Conservation (phyloP, 1,140 invertebrate genomes). For the Drosophila tani region DNA sequence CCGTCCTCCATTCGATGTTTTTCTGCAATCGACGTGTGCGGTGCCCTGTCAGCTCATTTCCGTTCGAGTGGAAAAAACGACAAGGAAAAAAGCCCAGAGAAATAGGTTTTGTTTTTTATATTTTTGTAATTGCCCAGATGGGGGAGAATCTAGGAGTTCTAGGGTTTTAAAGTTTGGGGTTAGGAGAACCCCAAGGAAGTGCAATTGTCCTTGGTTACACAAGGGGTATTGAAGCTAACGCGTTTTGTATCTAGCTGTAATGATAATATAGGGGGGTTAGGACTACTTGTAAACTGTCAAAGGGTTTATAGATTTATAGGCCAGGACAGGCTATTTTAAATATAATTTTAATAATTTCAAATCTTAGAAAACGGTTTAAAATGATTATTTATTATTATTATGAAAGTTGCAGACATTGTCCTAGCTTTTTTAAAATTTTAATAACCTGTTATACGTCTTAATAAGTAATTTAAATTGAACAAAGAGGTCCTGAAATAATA, state of each 20-base stretch:
- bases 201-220: constrained; percentile 31
- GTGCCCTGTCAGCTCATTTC: constrained; percentile 76
- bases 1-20: constrained; percentile 8
- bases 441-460: no score
- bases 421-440: no score
- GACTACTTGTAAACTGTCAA: no score
- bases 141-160: constrained; percentile 5
- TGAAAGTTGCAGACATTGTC: background rate
- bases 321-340: background rate
- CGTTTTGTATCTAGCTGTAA: background rate
- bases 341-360: background rate
- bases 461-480: no score
- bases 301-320: background rate
- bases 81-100: constrained; percentile 41
- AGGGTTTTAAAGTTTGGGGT: background rate
- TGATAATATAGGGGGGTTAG: background rate
- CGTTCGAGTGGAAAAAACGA: constrained; percentile 74
- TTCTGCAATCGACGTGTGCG: constrained; percentile 60
- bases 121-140: background rate
- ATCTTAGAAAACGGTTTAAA: background rate
- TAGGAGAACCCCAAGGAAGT: constrained; percentile 1
- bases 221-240: background rate
- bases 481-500: no score
- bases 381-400: background rate
- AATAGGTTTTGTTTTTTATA: constrained; percentile 29